phyloP scores from a whole-genome alignment of 2,888 invertebrate genomes.

The Drosophila helvetica region DNA sequence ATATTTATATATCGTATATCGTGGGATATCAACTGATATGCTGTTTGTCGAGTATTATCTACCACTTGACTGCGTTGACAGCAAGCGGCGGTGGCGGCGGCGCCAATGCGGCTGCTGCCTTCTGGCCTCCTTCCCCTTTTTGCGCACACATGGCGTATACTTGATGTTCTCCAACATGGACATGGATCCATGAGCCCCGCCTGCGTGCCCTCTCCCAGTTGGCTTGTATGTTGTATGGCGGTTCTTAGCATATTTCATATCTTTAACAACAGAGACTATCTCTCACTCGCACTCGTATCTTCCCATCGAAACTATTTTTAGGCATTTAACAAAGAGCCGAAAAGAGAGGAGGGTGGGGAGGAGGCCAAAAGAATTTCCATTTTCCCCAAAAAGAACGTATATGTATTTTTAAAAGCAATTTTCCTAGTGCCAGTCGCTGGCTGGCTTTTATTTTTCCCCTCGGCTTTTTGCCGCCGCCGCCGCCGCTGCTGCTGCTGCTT shows the following conservation, averaged over 20 bases:
- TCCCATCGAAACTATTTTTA: constrained; percentile 54
- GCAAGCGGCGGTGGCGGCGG: constrained; percentile 34
- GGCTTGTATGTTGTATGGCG: not conserved
- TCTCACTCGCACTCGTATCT: not conserved
- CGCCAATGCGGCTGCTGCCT: constrained; percentile 57
- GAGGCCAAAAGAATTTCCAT: constrained; percentile 52
- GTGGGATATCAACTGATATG: constrained; percentile 25
- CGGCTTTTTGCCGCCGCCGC: constrained; percentile 8
- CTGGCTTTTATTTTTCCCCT: constrained; percentile 20
- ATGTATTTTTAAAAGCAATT: constrained; percentile 69
- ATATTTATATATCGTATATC: constrained; percentile 19
- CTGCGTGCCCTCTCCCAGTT: too few species aligned
- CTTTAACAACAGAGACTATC: constrained; percentile 21
- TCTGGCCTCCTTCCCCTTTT: too few species aligned
- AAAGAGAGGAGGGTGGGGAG: not conserved
- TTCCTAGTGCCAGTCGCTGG: constrained; percentile 52
- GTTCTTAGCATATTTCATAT: constrained; percentile 42
- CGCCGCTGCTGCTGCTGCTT: constrained; percentile 9
- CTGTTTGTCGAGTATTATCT: constrained; percentile 30
- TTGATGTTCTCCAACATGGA: constrained; percentile 48
- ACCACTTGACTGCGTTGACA: constrained; percentile 65
- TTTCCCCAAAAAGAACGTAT: constrained; percentile 20
- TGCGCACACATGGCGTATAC: constrained; percentile 68
- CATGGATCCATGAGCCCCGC: constrained; percentile 1
- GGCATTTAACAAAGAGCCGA: constrained; percentile 57